phyloP scores from a whole-genome alignment of 2,113 vertebrate species.

The Oriolus oriolus region DNA sequence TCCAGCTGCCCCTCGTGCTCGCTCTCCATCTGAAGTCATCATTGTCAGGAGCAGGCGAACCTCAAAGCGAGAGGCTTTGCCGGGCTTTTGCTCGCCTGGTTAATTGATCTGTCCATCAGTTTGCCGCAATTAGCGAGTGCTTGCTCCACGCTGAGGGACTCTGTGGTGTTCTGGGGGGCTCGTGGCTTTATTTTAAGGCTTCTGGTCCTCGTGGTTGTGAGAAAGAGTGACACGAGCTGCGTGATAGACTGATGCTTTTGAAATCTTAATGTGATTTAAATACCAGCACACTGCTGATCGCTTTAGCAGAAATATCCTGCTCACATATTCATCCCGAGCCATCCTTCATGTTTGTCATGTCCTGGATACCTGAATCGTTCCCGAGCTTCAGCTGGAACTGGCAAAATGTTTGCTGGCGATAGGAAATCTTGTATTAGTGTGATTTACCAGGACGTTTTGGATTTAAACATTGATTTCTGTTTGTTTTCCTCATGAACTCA shows the following conservation, averaged over 20 bases:
- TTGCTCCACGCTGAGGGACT: background rate
- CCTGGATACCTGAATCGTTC: background rate
- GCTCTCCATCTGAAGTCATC: slow-evolving; percentile 1
- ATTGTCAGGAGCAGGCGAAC: background rate
- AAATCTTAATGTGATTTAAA: slow-evolving; percentile 44
- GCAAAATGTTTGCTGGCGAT: background rate
- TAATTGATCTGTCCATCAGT: slow-evolving; percentile 9
- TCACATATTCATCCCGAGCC: background rate
- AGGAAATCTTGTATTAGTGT: background rate
- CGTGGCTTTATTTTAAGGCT: background rate
- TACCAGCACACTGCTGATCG: background rate
- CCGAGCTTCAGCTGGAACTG: background rate
- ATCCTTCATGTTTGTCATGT: background rate
- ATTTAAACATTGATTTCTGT: slow-evolving; percentile 22
- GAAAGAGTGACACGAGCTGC: background rate
- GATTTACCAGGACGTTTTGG: background rate
- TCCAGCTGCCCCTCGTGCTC: slow-evolving; percentile 22
- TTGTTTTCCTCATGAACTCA: slow-evolving; percentile 7
- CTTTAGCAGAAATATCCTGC: slow-evolving; percentile 13
- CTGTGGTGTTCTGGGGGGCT: background rate
- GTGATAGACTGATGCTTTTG: background rate
- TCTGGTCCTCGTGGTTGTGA: background rate
- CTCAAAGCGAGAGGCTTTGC: background rate
- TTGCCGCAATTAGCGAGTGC: background rate
- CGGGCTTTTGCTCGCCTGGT: background rate